Conservation (phyloP, 2,888 invertebrate species). For the Dolomedes plantarius region DNA sequence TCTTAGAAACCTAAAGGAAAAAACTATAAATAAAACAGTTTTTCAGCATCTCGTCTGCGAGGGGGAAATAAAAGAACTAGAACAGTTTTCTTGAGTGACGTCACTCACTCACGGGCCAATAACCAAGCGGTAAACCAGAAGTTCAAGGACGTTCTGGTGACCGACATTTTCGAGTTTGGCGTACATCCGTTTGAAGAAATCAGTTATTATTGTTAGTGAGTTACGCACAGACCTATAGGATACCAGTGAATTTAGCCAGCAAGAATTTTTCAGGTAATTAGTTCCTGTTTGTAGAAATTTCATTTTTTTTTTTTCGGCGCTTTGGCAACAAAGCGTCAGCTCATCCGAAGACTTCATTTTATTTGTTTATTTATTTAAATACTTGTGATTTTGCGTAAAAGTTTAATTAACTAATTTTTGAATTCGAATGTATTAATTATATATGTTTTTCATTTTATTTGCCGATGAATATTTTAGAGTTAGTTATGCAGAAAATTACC, state of each 20-base stretch:
- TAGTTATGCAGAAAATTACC: too few species aligned
- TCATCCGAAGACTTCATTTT: too few species aligned
- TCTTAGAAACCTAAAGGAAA: not conserved
- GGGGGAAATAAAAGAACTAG: constrained; percentile 8
- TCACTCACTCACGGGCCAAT: constrained; percentile 57
- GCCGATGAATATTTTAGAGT: too few species aligned
- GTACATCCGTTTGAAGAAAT: constrained; percentile 5
- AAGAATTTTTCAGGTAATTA: too few species aligned
- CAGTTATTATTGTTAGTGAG: constrained; percentile 1
- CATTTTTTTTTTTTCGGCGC: too few species aligned
- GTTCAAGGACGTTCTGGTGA: constrained; percentile 62
- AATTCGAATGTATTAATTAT: too few species aligned
- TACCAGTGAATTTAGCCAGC: not conserved
- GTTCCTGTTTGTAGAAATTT: too few species aligned
- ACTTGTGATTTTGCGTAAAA: too few species aligned
- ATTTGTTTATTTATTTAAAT: too few species aligned
- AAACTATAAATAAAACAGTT: not conserved
- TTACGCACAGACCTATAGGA: not conserved
- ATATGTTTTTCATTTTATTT: too few species aligned
- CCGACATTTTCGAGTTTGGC: constrained; percentile 2
- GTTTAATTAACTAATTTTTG: too few species aligned
- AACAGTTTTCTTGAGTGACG: constrained; percentile 36
- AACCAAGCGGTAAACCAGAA: constrained; percentile 49
- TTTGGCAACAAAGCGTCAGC: too few species aligned
- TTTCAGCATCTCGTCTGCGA: not conserved